A percentile compares a stretch with the other conserved stretches of the same genome.
Conservation (phyloP, 2,797 vertebrate species). For the Oreortyx pictus region DNA sequence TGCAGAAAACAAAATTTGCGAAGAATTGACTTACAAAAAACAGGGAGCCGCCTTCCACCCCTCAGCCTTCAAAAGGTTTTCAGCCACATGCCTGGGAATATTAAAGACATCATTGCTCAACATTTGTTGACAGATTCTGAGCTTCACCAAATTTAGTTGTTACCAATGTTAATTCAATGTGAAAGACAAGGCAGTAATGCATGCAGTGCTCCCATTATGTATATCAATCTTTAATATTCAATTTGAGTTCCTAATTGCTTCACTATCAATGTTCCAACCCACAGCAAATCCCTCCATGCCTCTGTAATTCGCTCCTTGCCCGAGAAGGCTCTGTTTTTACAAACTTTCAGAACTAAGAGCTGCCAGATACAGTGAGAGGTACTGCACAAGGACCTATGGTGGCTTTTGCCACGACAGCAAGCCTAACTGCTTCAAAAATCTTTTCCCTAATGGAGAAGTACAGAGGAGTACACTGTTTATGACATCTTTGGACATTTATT, state of each 20-base stretch:
- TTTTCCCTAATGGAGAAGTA: background rate
- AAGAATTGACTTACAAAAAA: conserved; percentile 85
- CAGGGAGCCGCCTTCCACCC: conserved; percentile 81
- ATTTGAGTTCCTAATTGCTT: conserved; percentile 77
- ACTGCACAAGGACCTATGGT: background rate
- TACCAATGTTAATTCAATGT: conserved; percentile 69
- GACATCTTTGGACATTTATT: background rate
- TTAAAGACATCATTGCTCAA: conserved; percentile 82
- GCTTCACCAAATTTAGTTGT: conserved; percentile 77
- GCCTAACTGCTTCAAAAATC: background rate
- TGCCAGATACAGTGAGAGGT: background rate
- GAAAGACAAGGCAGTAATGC: conserved; percentile 75
- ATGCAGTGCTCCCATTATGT: conserved; percentile 72
- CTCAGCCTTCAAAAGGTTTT: conserved; percentile 83
- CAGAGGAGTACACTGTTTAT: background rate
- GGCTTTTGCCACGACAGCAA: conserved; percentile 22
- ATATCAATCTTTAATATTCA: conserved; percentile 68
- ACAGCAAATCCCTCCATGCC: conserved; percentile 68
- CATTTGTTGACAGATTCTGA: conserved; percentile 78
- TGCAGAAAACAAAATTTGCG: conserved; percentile 80
- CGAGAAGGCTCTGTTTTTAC: conserved; percentile 15
- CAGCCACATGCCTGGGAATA: conserved; percentile 83
- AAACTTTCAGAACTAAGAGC: conserved; percentile 27
- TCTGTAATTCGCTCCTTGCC: conserved; percentile 19
- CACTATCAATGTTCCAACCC: conserved; percentile 57